A percentile compares a stretch with the other conserved stretches of the same genome.
These are phyloP conservation scores for Platyrinchus mystaceus DNA, from an alignment of 2,797 vertebrate species.

Conservation along the genomic window DNA sequence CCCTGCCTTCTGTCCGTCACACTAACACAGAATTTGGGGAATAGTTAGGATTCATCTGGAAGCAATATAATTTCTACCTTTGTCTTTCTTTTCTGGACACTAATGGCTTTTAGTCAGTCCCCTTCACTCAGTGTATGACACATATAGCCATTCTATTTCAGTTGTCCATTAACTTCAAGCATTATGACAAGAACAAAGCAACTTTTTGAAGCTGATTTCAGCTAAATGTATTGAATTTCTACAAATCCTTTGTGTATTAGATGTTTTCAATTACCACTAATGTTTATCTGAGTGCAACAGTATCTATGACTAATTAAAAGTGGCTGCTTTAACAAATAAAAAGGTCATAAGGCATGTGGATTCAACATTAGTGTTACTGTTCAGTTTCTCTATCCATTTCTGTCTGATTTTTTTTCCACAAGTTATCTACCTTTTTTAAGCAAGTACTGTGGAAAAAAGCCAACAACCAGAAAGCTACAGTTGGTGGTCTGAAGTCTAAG, in stretches of 20 bases:
- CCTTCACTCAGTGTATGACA: slow-evolving; percentile 88
- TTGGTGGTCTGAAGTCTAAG: slow-evolving; percentile 3
- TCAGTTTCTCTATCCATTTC: slow-evolving; percentile 50
- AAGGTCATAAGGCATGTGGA: slow-evolving; percentile 62
- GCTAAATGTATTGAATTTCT: slow-evolving; percentile 78
- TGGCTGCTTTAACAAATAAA: slow-evolving; percentile 71
- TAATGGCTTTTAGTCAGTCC: slow-evolving; percentile 92
- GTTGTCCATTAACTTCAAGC: slow-evolving; percentile 86
- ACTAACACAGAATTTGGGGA: slow-evolving; percentile 82
- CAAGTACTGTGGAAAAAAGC: slow-evolving; percentile 14
- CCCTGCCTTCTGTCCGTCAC: slow-evolving; percentile 82
- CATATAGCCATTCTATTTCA: slow-evolving; percentile 82
- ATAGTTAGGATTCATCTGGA: slow-evolving; percentile 78
- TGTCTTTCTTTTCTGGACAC: slow-evolving; percentile 85
- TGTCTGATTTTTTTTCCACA: slow-evolving; percentile 38
- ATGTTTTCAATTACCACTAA: slow-evolving; percentile 72
- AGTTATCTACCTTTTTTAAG: slow-evolving; percentile 46
- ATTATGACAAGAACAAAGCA: slow-evolving; percentile 84
- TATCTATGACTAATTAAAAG: slow-evolving; percentile 75
- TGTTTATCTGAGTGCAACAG: slow-evolving; percentile 63
- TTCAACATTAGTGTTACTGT: slow-evolving; percentile 58
- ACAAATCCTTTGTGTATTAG: slow-evolving; percentile 67
- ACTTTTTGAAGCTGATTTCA: slow-evolving; percentile 72
- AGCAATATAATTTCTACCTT: slow-evolving; percentile 84
- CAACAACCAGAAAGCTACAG: slow-evolving; percentile 23